Percentiles rank a stretch among this genome's conserved stretches.
Evolutionary conservation across 2,797 vertebrate genomes (phyloP).

Genomic region (Acrossocheilus fasciatus): DNA sequence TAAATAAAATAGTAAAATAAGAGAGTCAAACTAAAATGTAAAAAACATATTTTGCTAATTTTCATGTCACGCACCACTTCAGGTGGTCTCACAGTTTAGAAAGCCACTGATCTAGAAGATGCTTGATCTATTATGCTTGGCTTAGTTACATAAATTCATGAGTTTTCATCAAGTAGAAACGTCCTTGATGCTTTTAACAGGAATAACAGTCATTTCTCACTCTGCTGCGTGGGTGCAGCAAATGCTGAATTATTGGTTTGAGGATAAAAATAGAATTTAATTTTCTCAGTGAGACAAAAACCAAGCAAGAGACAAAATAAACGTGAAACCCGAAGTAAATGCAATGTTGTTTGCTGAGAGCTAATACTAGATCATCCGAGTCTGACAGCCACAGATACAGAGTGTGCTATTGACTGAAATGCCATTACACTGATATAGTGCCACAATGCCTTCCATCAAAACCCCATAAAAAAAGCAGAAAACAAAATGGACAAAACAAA

Average conservation of each 20-base stretch:
- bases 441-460: conserved; percentile 8
- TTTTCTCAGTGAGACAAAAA: conserved; percentile 28
- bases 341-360: conserved; percentile 5
- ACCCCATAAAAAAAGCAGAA: not conserved
- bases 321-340: not conserved
- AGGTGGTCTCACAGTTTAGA: not conserved
- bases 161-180: conserved; percentile 19
- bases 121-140: conserved; percentile 4
- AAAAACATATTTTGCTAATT: not conserved
- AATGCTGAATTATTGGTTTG: conserved; percentile 33
- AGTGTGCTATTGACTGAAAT: conserved; percentile 22
- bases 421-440: conserved; percentile 13
- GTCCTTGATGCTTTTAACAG: not conserved
- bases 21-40: not conserved
- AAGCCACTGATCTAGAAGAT: not conserved
- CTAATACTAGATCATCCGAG: conserved; percentile 25
- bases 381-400: conserved; percentile 3
- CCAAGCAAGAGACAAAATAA: conserved; percentile 12
- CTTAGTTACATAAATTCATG: conserved; percentile 9
- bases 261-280: conserved; percentile 37
- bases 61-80: not conserved
- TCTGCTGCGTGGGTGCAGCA: conserved; percentile 20
- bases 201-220: conserved; percentile 11
- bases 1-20: not conserved
- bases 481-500: not conserved